Percentiles rank a stretch among this genome's conserved stretches.
These are phyloP conservation scores for Mormyrus hasselquistii DNA, from an alignment of 2,797 vertebrate species.

Conservation along the genomic window DNA sequence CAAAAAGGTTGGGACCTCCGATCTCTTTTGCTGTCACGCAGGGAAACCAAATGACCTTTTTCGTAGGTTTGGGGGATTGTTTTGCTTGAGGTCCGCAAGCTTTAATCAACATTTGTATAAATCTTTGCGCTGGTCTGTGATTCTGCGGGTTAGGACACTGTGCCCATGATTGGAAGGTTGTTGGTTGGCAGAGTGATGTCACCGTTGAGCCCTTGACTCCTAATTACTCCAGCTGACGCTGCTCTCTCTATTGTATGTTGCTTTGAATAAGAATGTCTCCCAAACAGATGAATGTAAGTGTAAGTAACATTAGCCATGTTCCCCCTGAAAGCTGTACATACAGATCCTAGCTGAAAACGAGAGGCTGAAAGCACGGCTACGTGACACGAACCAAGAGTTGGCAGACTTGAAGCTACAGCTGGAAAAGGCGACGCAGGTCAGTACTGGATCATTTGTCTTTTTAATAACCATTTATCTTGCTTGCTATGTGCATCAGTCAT, in stretches of 20 bases:
- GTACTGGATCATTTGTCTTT: slow-evolving; percentile 18
- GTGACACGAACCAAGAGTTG: slow-evolving; percentile 89
- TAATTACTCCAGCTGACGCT: neutral
- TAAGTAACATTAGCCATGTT: neutral
- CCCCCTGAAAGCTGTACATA: slow-evolving; percentile 79
- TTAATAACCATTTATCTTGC: neutral
- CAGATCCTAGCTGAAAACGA: slow-evolving; percentile 96
- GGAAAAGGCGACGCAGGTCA: slow-evolving; percentile 96
- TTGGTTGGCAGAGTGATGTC: neutral
- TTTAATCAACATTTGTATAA: neutral
- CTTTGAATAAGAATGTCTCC: neutral
- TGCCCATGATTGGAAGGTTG: neutral
- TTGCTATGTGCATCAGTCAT: neutral
- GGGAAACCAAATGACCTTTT: neutral
- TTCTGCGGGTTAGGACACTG: neutral
- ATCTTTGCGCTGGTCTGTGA: neutral
- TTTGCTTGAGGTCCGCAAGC: neutral
- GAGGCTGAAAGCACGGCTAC: slow-evolving; percentile 94
- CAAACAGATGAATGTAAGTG: neutral
- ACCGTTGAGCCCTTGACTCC: neutral
- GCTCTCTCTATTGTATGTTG: neutral
- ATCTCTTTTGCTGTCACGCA: neutral
- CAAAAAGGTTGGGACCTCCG: slow-evolving; percentile 76
- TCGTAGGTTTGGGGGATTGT: neutral
- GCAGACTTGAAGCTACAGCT: slow-evolving; percentile 90